phyloP scores from a whole-genome alignment of 2,797 vertebrate genomes.

The Yasuhikotakia modesta region DNA sequence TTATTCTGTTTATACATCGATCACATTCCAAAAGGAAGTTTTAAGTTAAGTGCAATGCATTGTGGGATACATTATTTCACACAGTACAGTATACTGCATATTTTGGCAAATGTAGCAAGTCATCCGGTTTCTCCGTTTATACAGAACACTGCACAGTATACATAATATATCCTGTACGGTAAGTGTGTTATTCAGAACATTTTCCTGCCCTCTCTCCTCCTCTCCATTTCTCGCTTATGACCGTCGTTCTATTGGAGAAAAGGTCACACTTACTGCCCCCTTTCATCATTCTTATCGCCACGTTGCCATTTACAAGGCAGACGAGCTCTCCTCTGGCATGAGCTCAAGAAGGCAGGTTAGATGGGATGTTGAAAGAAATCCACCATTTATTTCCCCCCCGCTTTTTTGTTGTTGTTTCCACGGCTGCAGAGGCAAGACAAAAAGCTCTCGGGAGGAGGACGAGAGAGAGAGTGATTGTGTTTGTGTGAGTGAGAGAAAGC shows the following conservation, averaged over 20 bases:
- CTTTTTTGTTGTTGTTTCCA: constrained; percentile 61
- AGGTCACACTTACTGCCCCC: constrained; percentile 65
- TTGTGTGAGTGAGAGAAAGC: constrained; percentile 53
- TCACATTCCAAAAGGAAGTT: neutral
- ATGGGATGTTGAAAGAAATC: constrained; percentile 60
- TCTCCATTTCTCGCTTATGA: constrained; percentile 37
- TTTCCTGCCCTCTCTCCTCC: constrained; percentile 30
- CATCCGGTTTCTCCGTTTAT: neutral
- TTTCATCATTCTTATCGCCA: constrained; percentile 73
- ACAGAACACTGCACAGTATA: constrained; percentile 25
- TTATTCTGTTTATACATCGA: no score
- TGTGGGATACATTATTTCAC: constrained; percentile 2
- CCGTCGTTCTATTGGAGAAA: constrained; percentile 63
- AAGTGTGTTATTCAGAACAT: constrained; percentile 25
- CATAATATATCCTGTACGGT: constrained; percentile 5
- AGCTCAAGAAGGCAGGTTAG: constrained; percentile 63
- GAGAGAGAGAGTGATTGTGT: constrained; percentile 43
- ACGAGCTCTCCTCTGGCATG: constrained; percentile 66
- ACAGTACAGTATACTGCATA: neutral
- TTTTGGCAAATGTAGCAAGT: neutral
- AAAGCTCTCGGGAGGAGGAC: constrained; percentile 66
- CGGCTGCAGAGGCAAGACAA: constrained; percentile 70
- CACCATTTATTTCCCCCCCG: constrained; percentile 61
- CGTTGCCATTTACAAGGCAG: constrained; percentile 69
- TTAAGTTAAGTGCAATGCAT: neutral